phyloP scores from a whole-genome alignment of 2,113 vertebrate species.

The Marcusenius ussheri region DNA sequence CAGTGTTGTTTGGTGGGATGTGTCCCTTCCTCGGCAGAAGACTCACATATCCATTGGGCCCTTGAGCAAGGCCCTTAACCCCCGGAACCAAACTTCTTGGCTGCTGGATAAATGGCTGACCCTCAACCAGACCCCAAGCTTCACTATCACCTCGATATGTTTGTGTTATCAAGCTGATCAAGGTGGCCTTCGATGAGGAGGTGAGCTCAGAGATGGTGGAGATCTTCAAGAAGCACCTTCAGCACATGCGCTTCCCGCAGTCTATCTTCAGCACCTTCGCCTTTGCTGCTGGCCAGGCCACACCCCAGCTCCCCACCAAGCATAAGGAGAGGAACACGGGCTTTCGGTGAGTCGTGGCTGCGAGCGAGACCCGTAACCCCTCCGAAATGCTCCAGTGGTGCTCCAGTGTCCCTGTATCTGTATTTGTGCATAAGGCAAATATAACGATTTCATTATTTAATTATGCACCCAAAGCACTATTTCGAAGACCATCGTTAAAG shows the following conservation, averaged over 20 bases:
- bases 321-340: constrained; percentile 96
- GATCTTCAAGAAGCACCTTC: constrained; percentile 91
- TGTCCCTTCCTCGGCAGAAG: background rate
- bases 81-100: background rate
- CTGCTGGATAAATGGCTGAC: background rate
- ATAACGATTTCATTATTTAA: background rate
- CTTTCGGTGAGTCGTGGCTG: constrained; percentile 70
- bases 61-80: background rate
- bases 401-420: background rate
- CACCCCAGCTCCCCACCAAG: constrained; percentile 85
- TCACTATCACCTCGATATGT: background rate
- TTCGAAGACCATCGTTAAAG: constrained; percentile 94
- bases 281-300: constrained; percentile 84
- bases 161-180: constrained; percentile 72
- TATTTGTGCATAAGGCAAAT: background rate
- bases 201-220: constrained; percentile 92
- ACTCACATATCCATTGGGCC: background rate
- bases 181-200: constrained; percentile 96
- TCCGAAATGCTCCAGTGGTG: background rate
- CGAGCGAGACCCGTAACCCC: background rate
- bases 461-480: constrained; percentile 66
- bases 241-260: constrained; percentile 88
- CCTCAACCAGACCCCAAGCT: background rate
- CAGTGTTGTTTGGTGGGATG: background rate
- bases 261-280: constrained; percentile 91